These are phyloP conservation scores for Hypomecis punctinalis DNA, from an alignment of 2,888 invertebrate species.

Conservation along the genomic window DNA sequence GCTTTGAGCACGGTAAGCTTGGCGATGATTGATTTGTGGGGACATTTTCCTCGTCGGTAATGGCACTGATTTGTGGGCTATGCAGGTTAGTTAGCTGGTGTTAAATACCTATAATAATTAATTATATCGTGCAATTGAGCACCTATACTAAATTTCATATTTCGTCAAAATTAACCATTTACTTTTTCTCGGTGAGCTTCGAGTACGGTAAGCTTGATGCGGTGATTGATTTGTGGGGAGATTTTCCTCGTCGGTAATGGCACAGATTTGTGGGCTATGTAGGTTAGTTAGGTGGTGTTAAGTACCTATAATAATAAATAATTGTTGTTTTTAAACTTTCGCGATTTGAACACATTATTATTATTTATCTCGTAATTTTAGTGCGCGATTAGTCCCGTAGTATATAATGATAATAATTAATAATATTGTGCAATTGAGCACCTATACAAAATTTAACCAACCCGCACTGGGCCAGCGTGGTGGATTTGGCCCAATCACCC, in stretches of 20 bases:
- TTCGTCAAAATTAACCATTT: constrained; percentile 46
- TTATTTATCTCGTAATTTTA: too few species aligned
- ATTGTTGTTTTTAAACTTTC: too few species aligned
- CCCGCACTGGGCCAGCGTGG: too few species aligned
- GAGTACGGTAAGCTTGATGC: constrained; percentile 40
- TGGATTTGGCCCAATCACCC: too few species aligned
- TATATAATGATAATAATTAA: too few species aligned
- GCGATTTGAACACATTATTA: too few species aligned
- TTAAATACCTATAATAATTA: neutral
- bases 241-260: constrained; percentile 29
- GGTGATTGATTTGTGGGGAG: constrained; percentile 28
- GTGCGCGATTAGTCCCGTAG: too few species aligned
- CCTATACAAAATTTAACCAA: too few species aligned
- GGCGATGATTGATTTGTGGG: constrained; percentile 29
- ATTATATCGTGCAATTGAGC: too few species aligned
- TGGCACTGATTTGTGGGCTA: constrained; percentile 18
- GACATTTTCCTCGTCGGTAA: constrained; percentile 28
- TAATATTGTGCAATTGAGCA: too few species aligned
- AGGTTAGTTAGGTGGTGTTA: constrained; percentile 7
- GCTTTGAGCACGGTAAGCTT: constrained; percentile 42
- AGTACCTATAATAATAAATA: too few species aligned
- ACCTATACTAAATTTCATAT: too few species aligned
- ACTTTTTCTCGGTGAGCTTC: constrained; percentile 51
- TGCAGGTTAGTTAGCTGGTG: constrained; percentile 6
- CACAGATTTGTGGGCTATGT: constrained; percentile 14